Evolutionary conservation across 1,140 invertebrate genomes (phyloP), one percentile per base, ranked within the genome.

Genomic region (Calosoma granatense): DNA sequence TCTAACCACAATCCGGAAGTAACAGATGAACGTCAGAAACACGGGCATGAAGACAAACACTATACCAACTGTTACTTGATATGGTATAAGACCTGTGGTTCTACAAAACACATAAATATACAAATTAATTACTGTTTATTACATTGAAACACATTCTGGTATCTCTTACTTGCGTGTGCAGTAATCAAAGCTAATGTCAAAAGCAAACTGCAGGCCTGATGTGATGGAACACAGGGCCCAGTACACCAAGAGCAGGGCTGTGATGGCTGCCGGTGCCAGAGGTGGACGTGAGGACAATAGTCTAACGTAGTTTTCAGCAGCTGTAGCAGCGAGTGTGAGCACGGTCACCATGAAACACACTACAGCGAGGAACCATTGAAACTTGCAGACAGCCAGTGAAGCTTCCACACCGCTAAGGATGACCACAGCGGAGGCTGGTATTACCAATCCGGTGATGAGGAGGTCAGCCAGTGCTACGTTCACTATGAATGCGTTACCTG

Each of bases 401-500:
- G 79, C 77, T 51, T 82, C 77, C 58, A 78, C 71, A 1, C 82
- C 85, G 1, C 84, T 84, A 14, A 89, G 70, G 22, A 87, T 78
- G 0, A 85, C 79, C 1, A 90, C 81, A 0, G 81, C 81, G 0
- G 82, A 83, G 0, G 82, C 77, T 0, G 87, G 86, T 61, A 90
- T 79, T 17, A 90, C 83, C 1, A 84, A 65, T 1, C 82, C 80
- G 0, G 87, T 87, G 14, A 91, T 78, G 15, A 90, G 65, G 41
- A 90, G 67, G 62, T 90, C 88, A 0, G 86, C 81, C 47, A 90
- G 61, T 1, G 87, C 87, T 2, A 87, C 76, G 69, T 86, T 89
- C n/a, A 87, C 87, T 51, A 90, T 70, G 66, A 85, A 88, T 12
- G 84, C 79, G 63, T 90, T 88, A n/a, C 87, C 87, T 88, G 72